These are phyloP conservation scores for Progne subis DNA, from an alignment of 2,113 vertebrate genomes.

Conservation along the genomic window DNA sequence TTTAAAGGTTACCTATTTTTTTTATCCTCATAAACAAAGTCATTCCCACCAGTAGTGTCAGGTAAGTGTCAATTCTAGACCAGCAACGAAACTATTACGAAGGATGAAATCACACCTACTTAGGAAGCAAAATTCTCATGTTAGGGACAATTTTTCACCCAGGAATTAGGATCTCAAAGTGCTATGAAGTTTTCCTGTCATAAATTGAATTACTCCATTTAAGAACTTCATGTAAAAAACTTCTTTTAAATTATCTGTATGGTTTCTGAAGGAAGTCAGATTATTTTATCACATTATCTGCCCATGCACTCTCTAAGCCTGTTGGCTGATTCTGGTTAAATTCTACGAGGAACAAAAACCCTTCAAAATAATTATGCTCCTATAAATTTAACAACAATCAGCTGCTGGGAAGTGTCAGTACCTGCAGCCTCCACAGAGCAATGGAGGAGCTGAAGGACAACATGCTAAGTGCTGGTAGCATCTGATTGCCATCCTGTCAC, in stretches of 20 bases:
- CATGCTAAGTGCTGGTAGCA: background rate
- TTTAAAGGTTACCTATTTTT: background rate
- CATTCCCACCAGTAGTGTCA: background rate
- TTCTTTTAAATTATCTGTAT: background rate
- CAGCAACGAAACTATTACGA: background rate
- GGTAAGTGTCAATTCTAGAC: background rate
- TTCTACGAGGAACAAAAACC: background rate
- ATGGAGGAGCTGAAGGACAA: background rate
- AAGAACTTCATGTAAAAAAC: background rate
- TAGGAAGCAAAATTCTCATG: background rate
- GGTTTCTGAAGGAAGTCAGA: background rate
- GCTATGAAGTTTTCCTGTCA: background rate
- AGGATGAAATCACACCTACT: background rate
- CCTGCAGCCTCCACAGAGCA: background rate
- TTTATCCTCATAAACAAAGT: background rate
- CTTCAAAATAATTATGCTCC: background rate
- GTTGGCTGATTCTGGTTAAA: background rate
- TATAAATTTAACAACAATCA: background rate
- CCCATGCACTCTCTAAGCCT: background rate
- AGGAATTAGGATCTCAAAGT: background rate
- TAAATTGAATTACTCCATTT: background rate
- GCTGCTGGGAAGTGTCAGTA: background rate
- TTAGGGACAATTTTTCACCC: background rate
- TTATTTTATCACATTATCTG: constrained; percentile 1
- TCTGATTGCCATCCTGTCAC: background rate